Evolutionary conservation across 2,888 invertebrate species (phyloP), one percentile per base, ranked within the genome.

Genomic region (Noctua janthina): DNA sequence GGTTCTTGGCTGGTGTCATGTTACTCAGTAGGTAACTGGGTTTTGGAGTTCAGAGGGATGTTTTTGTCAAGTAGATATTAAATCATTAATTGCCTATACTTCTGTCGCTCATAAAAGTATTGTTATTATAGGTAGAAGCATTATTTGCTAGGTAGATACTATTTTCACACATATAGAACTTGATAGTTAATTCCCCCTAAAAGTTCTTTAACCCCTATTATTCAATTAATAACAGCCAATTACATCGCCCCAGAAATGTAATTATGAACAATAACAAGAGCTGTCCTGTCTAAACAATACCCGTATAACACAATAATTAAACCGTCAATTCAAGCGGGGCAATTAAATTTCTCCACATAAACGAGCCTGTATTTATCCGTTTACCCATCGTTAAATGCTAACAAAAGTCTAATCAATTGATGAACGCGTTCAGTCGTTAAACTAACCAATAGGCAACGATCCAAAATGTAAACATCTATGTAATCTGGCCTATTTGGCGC

Each of bases 21-120:
- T 59, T n/a, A n/a, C 56, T 0, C 11, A n/a, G 56, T 56, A 39
- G 39, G 3, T 39, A 59, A 11, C n/a, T 56, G 5, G n/a, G 5
- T 15, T 62, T 15, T 29, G 15, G 29, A 62, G 15, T 29, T 62
- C 13, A 62, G 59, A n/a, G 6, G 15, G 1, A 29, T 29, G 29
- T 97, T 96, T 98, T 93, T 97, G 97, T 86, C 98, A 98, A 93
- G 95, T 97, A 78, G 98, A 98, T 97, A 96, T 98, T 94, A 98
- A 98, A 90, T 96, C 97, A 87, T 97, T 98, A 96, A 97, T 98
- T 97, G 98, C 98, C 93, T 98, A 98, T 96, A 98, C 98, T 88
- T 98, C 98, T 62, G 97, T 98, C 0, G 97, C 97, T 88, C 98
- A 98, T 98, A 29, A 29, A 95, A 97, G 97, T 15, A 90, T 98